Evolutionary conservation across 1,140 invertebrate species (phyloP), one percentile per base, ranked within the genome.

Genomic region (Calliopsis andreniformis): DNA sequence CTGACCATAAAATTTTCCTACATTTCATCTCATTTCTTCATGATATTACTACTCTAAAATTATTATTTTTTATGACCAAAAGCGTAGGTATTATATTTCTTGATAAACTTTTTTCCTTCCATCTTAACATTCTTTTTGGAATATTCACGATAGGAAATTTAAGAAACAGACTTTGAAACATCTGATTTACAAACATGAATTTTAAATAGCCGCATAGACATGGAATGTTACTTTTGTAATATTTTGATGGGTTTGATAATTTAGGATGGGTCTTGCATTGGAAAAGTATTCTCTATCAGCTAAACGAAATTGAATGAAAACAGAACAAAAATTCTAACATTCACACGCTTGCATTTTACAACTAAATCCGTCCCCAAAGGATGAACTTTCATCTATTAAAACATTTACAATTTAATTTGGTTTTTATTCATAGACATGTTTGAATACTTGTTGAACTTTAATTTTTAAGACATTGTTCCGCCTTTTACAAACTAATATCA

Each of bases 341-440:
- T 23, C 32, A 56, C 51, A 56, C 69, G 69, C 62, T 73, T 73
- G 39, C 32, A 75, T 56, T 35, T 75, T 56, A 67, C 71, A 66
- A 64, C 70, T 32, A 64, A 72, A 56, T 75, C 71, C 71, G 71
- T 75, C 71, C 71, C 71, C 71, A 16, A 58, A 43, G 32, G 64
- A 45, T 51, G 42, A 62, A 62, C 63, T 39, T 23, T 47, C n/a
- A n/a, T 55, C 32, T 64, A 10, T 51, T 39, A 18, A 16, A 47
- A 16, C 6, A 30, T 64, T 64, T 39, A 32, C 20, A 20, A 32
- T 67, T 73, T 30, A 30, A 43, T 56, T 53, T 16, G 5, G 14
- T 23, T 39, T 20, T 39, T 39, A 3, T 39, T 2, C 32, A 23
- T 18, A n/a, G 25, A 25, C 32, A 28, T 59, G 23, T 39, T 35